A percentile compares a stretch with the other conserved stretches of the same genome.
phyloP scores from a whole-genome alignment of 2,113 vertebrate species.

The Malurus alboscapulatus region DNA sequence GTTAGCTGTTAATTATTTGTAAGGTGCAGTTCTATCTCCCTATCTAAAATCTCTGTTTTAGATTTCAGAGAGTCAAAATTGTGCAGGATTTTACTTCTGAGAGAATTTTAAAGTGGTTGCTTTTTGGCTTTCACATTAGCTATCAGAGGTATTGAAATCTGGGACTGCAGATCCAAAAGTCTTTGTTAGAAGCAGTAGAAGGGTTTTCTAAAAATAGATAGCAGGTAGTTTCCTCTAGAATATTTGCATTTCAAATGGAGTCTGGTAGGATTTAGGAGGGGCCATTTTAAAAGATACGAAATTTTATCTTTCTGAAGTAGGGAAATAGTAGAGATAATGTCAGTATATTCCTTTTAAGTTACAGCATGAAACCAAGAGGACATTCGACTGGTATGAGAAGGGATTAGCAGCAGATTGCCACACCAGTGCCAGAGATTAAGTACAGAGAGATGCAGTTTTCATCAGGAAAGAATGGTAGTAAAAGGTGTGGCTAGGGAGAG shows the following conservation, averaged over 20 bases:
- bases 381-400: background rate
- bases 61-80: background rate
- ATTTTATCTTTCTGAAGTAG: background rate
- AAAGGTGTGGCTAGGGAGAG: background rate
- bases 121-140: background rate
- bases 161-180: background rate
- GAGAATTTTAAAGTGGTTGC: background rate
- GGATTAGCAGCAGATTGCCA: background rate
- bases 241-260: constrained; percentile 30
- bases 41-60: background rate
- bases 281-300: background rate
- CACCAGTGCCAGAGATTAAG: background rate
- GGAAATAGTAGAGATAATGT: background rate
- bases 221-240: constrained; percentile 4
- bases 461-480: background rate
- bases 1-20: constrained; percentile 18
- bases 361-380: background rate
- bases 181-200: constrained; percentile 7
- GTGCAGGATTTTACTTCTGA: background rate
- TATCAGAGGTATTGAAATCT: background rate
- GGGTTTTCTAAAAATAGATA: constrained; percentile 18
- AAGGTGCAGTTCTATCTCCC: background rate
- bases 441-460: background rate
- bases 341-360: background rate
- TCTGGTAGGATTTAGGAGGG: background rate